Conservation (phyloP, 2,113 vertebrate species). For the Dipodomys ordii region DNA sequence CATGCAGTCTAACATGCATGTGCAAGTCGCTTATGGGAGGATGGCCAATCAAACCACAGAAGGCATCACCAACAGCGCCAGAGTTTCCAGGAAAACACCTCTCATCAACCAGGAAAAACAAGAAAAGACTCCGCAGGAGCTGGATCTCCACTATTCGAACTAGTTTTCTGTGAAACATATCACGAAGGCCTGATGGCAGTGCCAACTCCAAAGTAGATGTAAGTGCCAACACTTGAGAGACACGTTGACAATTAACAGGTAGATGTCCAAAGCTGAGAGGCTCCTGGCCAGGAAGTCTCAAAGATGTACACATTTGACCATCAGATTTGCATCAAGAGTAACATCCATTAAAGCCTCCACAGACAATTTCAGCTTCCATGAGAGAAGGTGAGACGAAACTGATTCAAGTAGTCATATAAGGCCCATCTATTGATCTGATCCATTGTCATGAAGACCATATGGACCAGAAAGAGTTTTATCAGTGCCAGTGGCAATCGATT, state of each 20-base stretch:
- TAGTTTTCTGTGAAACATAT: background rate
- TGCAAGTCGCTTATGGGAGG: too few relatives aligned
- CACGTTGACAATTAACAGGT: background rate
- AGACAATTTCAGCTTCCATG: background rate
- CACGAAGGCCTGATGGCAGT: background rate
- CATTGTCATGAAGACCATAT: background rate
- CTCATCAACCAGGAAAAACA: fast-evolving
- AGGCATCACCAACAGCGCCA: too few relatives aligned
- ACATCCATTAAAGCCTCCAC: background rate
- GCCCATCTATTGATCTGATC: background rate
- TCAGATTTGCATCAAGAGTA: background rate
- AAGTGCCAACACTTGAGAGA: background rate
- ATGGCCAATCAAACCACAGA: background rate
- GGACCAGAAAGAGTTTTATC: background rate
- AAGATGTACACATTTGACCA: too few relatives aligned
- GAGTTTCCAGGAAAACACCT: background rate
- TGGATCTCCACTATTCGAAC: background rate
- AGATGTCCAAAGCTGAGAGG: background rate
- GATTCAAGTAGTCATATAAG: background rate
- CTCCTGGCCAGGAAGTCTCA: background rate
- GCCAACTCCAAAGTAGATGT: background rate
- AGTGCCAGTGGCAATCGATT: background rate
- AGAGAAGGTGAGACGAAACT: background rate
- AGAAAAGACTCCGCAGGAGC: background rate
- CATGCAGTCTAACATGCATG: fast-evolving